phyloP scores from a whole-genome alignment of 1,140 invertebrate species.

The Pinna nobilis region DNA sequence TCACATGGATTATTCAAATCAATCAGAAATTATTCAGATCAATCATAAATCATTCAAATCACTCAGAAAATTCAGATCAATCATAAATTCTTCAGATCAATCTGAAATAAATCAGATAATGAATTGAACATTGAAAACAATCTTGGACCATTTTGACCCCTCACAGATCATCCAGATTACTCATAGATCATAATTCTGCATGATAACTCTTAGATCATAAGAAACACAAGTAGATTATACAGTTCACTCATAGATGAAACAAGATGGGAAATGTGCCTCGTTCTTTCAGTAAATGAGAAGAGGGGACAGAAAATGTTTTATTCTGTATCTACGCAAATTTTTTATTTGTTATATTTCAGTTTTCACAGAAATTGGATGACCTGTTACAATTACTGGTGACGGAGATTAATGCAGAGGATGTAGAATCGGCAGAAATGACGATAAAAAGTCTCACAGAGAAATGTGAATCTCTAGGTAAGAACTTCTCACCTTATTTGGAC shows the following conservation, averaged over 20 bases:
- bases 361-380: conserved; percentile 67
- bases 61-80: no score
- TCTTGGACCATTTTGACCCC: no score
- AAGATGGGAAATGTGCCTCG: background rate
- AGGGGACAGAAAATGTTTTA: background rate
- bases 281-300: background rate
- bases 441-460: conserved; percentile 64
- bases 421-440: conserved; percentile 75
- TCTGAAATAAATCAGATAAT: no score
- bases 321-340: background rate
- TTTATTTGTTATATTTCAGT: conserved; percentile 43
- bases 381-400: conserved; percentile 68
- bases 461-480: conserved; percentile 65
- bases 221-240: no score
- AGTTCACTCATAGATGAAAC: background rate
- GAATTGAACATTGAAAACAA: no score
- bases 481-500: background rate
- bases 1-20: no score
- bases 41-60: no score
- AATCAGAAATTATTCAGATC: no score
- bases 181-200: no score
- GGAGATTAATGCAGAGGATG: conserved; percentile 81
- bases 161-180: no score
- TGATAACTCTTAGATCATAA: no score
- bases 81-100: no score